Evolutionary conservation across 2,888 invertebrate genomes (phyloP), one percentile per base, ranked within the genome.

Genomic region (Parnassius orleans): DNA sequence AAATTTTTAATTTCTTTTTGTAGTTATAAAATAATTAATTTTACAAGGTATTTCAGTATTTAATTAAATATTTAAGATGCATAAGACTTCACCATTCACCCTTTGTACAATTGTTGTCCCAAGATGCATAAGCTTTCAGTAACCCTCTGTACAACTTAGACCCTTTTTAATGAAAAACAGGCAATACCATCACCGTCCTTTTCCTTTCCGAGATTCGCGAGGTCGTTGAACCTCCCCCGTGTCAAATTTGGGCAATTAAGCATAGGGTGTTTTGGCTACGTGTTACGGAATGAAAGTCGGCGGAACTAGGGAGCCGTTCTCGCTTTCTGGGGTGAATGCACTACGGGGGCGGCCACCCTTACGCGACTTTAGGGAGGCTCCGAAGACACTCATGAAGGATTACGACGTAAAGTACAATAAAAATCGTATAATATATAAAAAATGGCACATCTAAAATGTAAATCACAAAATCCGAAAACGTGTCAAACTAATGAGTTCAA

Each of bases 261-360:
- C 78, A 80, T 81, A 84, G 88, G 86, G 89, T 80, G 87, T 80
- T 78, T 80, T 67, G 68, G 68, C 66, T 72, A 73, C 77, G 78
- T 84, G 85, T 83, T 79, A 76, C 76, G 85, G 86, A 83, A 87
- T 84, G 85, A 82, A 83, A 80, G 81, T 81, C 76, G 77, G 69
- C 74, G 76, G 75, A 76, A 73, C 76, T 66, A 73, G 80, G 84
- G 85, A 82, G 80, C 71, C 76, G 80, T 78, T 86, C 86, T 89
- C 88, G 85, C 89, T 90, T 90, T 90, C 89, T 78, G 75, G 88
- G 91, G 89, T 90, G 91, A 90, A 90, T 90, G 91, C 89, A 90
- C 91, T 83, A 75, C 78, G 82, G 84, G 86, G 84, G 84, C 70
- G 80, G 78, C 80, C 83, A 77, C 84, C 75, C 84, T 85, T 80